phyloP scores from a whole-genome alignment of 2,797 vertebrate genomes.

The Alca torda region DNA sequence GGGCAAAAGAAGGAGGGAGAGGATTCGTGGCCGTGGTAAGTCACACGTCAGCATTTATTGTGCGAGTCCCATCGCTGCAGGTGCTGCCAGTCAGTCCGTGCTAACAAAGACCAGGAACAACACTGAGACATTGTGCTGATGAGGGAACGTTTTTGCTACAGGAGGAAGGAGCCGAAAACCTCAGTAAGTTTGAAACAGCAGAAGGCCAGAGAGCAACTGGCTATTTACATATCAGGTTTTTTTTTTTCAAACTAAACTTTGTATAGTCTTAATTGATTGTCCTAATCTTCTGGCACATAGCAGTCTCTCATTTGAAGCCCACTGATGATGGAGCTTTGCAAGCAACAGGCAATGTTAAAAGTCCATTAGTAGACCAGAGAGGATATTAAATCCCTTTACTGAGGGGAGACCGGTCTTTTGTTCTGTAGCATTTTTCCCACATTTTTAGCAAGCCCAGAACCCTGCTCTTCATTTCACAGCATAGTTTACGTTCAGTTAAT shows the following conservation, averaged over 20 bases:
- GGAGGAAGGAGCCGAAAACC: neutral
- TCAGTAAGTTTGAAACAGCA: neutral
- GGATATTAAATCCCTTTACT: neutral
- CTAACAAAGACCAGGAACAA: neutral
- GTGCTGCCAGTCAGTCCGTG: neutral
- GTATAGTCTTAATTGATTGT: neutral
- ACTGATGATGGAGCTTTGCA: neutral
- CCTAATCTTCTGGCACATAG: neutral
- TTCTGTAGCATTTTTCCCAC: neutral
- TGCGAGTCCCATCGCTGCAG: rapidly evolving
- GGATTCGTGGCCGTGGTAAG: neutral
- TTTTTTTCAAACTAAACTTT: neutral
- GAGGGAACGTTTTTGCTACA: neutral
- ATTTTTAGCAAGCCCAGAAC: neutral
- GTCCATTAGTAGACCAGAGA: neutral
- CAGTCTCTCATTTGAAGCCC: neutral
- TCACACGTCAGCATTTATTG: neutral
- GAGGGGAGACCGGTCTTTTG: neutral
- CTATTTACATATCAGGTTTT: neutral
- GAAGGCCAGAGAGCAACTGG: neutral
- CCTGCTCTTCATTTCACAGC: neutral
- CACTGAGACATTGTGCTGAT: rapidly evolving
- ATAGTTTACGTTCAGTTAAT: neutral
- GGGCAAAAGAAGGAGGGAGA: neutral
- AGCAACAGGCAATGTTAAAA: neutral